A percentile compares a stretch with the other conserved stretches of the same genome.
Evolutionary conservation across 92 coral and sea anemone species (phyloP).

Genomic region (Metridium senile): DNA sequence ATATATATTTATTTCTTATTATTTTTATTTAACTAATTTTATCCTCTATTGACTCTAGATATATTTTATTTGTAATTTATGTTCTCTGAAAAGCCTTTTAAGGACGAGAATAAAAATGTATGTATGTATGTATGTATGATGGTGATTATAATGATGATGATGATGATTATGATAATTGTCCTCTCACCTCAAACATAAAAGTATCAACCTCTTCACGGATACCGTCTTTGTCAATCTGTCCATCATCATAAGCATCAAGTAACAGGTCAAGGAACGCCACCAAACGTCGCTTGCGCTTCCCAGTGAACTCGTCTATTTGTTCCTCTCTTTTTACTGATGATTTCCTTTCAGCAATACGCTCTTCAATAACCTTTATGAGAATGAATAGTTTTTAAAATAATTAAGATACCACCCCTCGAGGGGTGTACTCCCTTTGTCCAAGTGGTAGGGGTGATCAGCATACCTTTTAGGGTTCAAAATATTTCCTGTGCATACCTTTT

Average conservation of each 20-base stretch:
- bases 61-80: no score
- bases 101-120: no score
- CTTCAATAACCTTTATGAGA: conserved; percentile 66
- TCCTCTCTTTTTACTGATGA: conserved; percentile 2
- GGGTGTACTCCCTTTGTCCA: not conserved
- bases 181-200: conserved; percentile 79
- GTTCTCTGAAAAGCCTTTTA: no score
- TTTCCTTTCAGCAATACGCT: conserved; percentile 52
- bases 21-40: no score
- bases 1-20: no score
- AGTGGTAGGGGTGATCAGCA: no score
- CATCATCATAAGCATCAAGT: conserved; percentile 68
- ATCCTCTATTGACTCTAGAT: no score
- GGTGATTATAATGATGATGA: no score
- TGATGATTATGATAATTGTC: not conserved
- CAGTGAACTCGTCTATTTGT: conserved; percentile 27
- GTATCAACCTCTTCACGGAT: conserved; percentile 85
- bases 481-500: no score
- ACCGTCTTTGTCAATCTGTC: conserved; percentile 70
- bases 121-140: no score
- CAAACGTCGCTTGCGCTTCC: conserved; percentile 43
- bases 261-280: conserved; percentile 70
- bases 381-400: not conserved
- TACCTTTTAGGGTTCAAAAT: no score
- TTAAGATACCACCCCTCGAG: not conserved